These are phyloP conservation scores for Troglohyphantes excavatus DNA, from an alignment of 2,888 invertebrate genomes.

Conservation along the genomic window DNA sequence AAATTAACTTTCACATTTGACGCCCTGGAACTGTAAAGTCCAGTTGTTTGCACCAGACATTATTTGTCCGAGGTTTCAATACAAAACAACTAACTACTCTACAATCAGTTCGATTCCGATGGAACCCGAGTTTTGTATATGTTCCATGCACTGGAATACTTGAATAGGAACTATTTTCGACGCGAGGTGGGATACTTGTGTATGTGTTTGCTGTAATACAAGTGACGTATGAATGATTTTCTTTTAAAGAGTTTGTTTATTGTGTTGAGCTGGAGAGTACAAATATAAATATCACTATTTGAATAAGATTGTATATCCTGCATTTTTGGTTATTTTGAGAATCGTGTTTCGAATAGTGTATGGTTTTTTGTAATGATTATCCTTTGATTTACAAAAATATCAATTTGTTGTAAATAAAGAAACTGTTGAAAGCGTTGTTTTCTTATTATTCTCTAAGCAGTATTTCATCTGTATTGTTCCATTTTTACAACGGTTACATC, in stretches of 20 bases:
- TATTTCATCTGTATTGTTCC: too few species aligned
- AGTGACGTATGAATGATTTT: constrained; percentile 51
- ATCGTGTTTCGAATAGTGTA: constrained; percentile 58
- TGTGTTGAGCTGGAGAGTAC: constrained; percentile 72
- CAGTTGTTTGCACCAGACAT: constrained; percentile 1
- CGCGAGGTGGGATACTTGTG: constrained; percentile 53
- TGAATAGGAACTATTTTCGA: constrained; percentile 62
- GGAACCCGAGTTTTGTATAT: constrained; percentile 53
- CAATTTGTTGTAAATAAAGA: constrained; percentile 71
- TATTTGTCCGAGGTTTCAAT: constrained; percentile 11
- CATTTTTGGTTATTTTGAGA: constrained; percentile 59
- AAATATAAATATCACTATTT: constrained; percentile 77
- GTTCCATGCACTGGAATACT: constrained; percentile 41
- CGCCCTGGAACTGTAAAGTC: too few species aligned
- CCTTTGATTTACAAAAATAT: constrained; percentile 65
- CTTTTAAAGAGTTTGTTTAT: constrained; percentile 43
- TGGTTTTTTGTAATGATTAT: constrained; percentile 64
- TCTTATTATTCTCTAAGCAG: too few species aligned
- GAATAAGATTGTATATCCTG: constrained; percentile 71
- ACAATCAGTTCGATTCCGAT: constrained; percentile 55
- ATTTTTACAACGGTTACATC: too few species aligned
- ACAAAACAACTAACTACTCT: constrained; percentile 62
- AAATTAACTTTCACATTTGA: background rate
- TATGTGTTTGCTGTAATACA: constrained; percentile 64
- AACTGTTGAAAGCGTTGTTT: constrained; percentile 55